Conservation (phyloP, 2,797 vertebrate species). For the Sardinella longiceps region DNA sequence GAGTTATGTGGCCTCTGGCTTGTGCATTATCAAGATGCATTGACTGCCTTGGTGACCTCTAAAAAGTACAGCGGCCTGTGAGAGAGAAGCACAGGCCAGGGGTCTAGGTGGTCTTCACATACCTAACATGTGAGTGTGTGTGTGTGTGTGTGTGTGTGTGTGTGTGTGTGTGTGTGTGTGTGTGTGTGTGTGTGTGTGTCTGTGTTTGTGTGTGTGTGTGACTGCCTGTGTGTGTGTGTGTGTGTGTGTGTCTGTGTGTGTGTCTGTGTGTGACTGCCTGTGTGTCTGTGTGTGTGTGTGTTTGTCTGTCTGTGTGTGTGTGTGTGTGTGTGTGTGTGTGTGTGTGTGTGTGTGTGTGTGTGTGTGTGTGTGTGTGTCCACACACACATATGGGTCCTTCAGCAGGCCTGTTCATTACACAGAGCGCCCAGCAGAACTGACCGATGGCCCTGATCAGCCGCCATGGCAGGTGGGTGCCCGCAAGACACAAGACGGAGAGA, state of each 20-base stretch:
- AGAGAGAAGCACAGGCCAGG: neutral
- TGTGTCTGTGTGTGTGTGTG: no score
- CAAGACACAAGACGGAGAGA: constrained; percentile 47
- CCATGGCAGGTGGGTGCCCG: constrained; percentile 53
- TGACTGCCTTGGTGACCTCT: constrained; percentile 75
- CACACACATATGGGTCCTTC: neutral
- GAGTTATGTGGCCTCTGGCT: constrained; percentile 84
- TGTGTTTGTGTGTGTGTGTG: neutral
- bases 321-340: constrained; percentile 9
- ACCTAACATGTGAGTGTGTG: neutral
- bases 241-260: neutral
- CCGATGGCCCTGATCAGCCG: constrained; percentile 59
- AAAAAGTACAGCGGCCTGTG: constrained; percentile 67
- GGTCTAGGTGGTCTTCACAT: neutral
- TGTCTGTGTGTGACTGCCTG: neutral
- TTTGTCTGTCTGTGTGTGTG: no score
- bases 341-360: neutral
- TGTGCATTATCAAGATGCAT: constrained; percentile 89
- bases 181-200: neutral
- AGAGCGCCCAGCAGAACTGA: constrained; percentile 54
- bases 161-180: neutral
- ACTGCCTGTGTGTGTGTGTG: neutral
- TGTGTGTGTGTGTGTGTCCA: neutral
- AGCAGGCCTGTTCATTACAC: constrained; percentile 67
- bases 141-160: constrained; percentile 11